Evolutionary conservation across 2,888 invertebrate species (phyloP).

Genomic region (Cantharis flavilabris): DNA sequence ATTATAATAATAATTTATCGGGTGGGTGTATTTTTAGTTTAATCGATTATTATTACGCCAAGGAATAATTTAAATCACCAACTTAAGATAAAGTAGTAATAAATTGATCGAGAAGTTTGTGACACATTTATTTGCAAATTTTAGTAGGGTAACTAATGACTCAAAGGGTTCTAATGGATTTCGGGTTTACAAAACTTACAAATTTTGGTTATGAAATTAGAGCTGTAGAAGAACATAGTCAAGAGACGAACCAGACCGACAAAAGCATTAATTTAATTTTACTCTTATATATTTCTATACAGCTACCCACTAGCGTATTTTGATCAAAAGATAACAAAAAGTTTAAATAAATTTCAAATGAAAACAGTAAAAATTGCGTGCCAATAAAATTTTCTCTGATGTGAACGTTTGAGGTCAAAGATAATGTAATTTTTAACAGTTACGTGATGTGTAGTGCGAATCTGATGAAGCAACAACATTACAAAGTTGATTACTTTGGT

Average conservation of each 20-base stretch:
- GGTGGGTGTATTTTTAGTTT: not conserved
- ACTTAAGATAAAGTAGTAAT: not conserved
- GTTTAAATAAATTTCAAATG: not conserved
- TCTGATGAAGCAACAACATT: conserved; percentile 12
- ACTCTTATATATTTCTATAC: not conserved
- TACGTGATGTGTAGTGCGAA: conserved; percentile 20
- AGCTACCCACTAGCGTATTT: not conserved
- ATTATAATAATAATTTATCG: not conserved
- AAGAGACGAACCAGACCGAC: not conserved
- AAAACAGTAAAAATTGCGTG: not conserved
- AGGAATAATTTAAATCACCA: not conserved
- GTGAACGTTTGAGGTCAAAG: conserved; percentile 10
- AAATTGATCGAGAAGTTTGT: not conserved
- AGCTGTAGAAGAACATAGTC: not conserved
- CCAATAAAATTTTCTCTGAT: not conserved
- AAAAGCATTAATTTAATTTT: not conserved
- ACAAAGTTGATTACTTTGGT: conserved; percentile 14
- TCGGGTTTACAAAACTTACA: not conserved
- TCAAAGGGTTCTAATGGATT: not conserved
- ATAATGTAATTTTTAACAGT: conserved; percentile 23
- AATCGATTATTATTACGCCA: not conserved
- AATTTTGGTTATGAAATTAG: not conserved
- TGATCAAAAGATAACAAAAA: not conserved
- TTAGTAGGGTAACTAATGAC: not conserved
- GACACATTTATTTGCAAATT: not conserved